A percentile compares a stretch with the other conserved stretches of the same genome.
Evolutionary conservation across 1,140 invertebrate species (phyloP).

Genomic region (Colletes gigas): DNA sequence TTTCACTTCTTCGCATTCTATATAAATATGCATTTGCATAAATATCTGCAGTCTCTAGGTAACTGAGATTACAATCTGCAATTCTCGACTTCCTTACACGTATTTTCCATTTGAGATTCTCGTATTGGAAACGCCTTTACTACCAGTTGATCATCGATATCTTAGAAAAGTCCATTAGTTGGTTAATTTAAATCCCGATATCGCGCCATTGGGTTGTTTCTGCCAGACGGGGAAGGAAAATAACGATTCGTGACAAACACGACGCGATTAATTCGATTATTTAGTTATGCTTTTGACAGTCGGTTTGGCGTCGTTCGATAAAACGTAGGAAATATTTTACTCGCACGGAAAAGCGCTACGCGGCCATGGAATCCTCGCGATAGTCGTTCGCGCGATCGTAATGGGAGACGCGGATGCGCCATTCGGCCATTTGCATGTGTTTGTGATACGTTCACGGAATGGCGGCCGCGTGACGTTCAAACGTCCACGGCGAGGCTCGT

Average conservation of each 20-base stretch:
- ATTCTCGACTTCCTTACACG: too few relatives aligned
- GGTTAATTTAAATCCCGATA: neutral
- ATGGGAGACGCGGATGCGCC: conserved; percentile 27
- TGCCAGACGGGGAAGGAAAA: neutral
- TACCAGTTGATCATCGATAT: neutral
- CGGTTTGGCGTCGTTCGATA: neutral
- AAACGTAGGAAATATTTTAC: conserved; percentile 6
- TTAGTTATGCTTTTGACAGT: conserved; percentile 1
- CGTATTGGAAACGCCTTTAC: too few relatives aligned
- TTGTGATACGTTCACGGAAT: conserved; percentile 33
- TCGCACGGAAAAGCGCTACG: neutral
- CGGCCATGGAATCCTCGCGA: neutral
- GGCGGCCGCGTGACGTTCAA: conserved; percentile 17
- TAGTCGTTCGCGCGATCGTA: neutral
- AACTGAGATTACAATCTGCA: too few relatives aligned
- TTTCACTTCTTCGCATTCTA: too few relatives aligned
- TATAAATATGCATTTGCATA: too few relatives aligned
- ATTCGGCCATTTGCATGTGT: conserved; percentile 51
- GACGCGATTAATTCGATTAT: conserved; percentile 8
- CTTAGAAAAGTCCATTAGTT: neutral
- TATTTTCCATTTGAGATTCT: too few relatives aligned
- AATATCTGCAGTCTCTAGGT: too few relatives aligned
- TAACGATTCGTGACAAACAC: too few relatives aligned
- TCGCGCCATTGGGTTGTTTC: too few relatives aligned
- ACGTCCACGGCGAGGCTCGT: conserved; percentile 17